phyloP scores from a whole-genome alignment of 2,888 invertebrate species.

The Noctuana brunneofusca region DNA sequence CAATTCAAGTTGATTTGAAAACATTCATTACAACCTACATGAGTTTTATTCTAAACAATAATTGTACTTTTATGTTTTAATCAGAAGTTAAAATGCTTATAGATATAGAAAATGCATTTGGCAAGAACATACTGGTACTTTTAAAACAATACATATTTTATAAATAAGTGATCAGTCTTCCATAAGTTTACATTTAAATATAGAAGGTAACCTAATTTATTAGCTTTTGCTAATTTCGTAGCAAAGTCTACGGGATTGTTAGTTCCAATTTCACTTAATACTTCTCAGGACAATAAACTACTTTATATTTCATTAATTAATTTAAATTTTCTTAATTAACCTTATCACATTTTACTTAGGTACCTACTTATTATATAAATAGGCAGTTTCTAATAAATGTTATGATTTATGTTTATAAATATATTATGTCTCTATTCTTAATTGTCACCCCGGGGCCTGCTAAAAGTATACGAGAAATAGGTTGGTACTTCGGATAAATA shows the following conservation, averaged over 20 bases:
- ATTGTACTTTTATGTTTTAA: slow-evolving; percentile 9
- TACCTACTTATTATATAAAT: slow-evolving; percentile 42
- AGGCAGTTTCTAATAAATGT: slow-evolving; percentile 38
- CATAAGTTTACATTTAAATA: slow-evolving; percentile 56
- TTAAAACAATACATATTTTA: slow-evolving; percentile 29
- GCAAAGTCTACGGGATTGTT: slow-evolving; percentile 27
- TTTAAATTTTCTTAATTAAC: slow-evolving; percentile 34
- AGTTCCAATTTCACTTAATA: slow-evolving; percentile 14
- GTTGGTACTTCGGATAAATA: neutral
- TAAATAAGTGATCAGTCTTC: slow-evolving; percentile 68
- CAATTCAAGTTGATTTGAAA: slow-evolving; percentile 16
- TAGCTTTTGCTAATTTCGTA: slow-evolving; percentile 31
- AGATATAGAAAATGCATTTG: slow-evolving; percentile 32
- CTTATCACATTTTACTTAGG: slow-evolving; percentile 45
- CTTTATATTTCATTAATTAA: slow-evolving; percentile 32
- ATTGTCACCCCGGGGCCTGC: neutral
- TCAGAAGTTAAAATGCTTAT: slow-evolving; percentile 11
- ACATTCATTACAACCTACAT: slow-evolving; percentile 29
- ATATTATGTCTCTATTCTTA: slow-evolving; percentile 15
- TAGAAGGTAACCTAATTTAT: slow-evolving; percentile 47
- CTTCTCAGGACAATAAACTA: slow-evolving; percentile 18
- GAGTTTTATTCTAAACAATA: slow-evolving; percentile 22
- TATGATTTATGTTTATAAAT: slow-evolving; percentile 21
- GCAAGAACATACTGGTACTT: slow-evolving; percentile 29
- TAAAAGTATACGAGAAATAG: neutral